phyloP scores from a whole-genome alignment of 1,140 invertebrate species.

The Drosophila nebulosa region DNA sequence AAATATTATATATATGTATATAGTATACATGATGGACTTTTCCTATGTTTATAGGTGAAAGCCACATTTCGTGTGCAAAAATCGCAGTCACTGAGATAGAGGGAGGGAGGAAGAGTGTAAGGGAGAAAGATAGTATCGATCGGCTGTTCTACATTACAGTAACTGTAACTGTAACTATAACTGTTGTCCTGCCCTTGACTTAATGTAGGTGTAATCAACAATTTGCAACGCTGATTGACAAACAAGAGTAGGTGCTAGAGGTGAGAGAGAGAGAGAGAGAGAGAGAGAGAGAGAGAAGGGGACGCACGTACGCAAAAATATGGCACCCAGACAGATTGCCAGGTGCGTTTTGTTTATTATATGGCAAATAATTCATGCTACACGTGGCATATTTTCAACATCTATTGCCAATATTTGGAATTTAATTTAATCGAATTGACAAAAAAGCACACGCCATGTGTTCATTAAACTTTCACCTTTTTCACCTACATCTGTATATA shows the following conservation, averaged over 20 bases:
- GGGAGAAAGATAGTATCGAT: conserved; percentile 55
- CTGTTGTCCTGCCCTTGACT: conserved; percentile 71
- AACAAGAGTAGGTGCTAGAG: conserved; percentile 38
- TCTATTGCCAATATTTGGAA: conserved; percentile 24
- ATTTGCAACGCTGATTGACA: conserved; percentile 77
- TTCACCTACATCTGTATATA: neutral
- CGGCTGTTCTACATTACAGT: conserved; percentile 60
- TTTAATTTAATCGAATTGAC: conserved; percentile 18
- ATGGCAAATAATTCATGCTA: neutral
- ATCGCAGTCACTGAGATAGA: conserved; percentile 68
- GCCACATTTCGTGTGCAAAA: conserved; percentile 70
- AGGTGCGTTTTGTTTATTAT: conserved; percentile 29
- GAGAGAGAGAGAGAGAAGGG: neutral
- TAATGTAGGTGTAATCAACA: conserved; percentile 76
- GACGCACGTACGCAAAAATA: conserved; percentile 26
- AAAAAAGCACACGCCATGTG: conserved; percentile 57
- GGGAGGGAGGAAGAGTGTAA: neutral
- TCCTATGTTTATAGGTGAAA: conserved; percentile 37
- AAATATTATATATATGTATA: conserved; percentile 14
- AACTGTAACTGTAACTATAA: conserved; percentile 39
- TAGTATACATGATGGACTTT: conserved; percentile 42
- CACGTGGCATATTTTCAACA: conserved; percentile 5
- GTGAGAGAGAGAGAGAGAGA: neutral
- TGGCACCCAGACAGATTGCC: conserved; percentile 6
- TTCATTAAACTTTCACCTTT: conserved; percentile 77